phyloP scores from a whole-genome alignment of 2,888 invertebrate species.

The Tryphoninae sp. region DNA sequence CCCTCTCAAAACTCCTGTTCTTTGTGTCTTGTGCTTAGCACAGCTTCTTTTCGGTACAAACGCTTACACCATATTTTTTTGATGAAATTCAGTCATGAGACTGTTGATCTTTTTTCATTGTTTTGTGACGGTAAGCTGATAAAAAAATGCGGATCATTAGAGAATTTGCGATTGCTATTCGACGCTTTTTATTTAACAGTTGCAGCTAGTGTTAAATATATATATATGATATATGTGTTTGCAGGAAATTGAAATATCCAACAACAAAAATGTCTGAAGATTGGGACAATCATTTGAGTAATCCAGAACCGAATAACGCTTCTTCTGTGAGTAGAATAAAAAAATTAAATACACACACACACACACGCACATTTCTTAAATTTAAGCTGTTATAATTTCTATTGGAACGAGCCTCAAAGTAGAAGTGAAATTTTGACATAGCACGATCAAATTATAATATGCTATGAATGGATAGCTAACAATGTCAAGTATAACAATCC shows the following conservation, averaged over 20 bases:
- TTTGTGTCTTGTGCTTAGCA: slow-evolving; percentile 6
- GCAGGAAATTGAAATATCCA: not conserved
- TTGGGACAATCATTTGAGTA: slow-evolving; percentile 64
- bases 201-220: not conserved
- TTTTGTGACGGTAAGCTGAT: not conserved
- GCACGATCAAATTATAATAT: no score
- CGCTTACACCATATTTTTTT: not conserved
- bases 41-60: not conserved
- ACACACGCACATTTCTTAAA: not conserved
- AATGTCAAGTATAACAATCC: no score
- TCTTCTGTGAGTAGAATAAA: slow-evolving; percentile 52
- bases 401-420: no score
- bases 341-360: not conserved
- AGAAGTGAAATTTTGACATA: no score
- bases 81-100: not conserved
- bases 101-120: slow-evolving; percentile 2
- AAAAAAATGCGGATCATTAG: not conserved
- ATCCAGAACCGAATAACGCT: slow-evolving; percentile 36
- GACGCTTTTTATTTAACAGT: not conserved
- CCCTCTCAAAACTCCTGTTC: no score
- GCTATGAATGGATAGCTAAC: no score
- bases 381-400: no score
- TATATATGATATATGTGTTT: not conserved
- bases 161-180: slow-evolving; percentile 3
- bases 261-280: slow-evolving; percentile 68